Base-by-base conservation (phyloP, 1,140 invertebrate genomes). In the Gerris buenoi region DNA sequence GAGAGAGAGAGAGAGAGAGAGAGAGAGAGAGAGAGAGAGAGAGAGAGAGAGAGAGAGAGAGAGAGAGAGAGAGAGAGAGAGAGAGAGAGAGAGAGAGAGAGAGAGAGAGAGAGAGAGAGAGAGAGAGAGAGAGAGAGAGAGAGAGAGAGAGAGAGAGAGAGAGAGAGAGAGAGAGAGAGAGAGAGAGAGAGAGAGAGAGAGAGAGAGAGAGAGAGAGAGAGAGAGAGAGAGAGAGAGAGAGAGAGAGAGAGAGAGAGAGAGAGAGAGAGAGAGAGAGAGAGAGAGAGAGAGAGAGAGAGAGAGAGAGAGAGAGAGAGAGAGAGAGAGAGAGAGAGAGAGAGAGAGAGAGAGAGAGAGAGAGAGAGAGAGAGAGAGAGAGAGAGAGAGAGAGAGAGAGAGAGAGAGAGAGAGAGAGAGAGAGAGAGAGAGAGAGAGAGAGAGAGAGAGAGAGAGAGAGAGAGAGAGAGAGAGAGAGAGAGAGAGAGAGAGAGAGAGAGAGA, bases 291-390 rank as follows among this genome's bases (percentile, higher is more conserved):
- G 46, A 56, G 46, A 56, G 46, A n/a, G 46, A 13, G 46, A 56
- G 46, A 56, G 46, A 56, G 46, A 56, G 46, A 56, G 46, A 56
- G 46, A 56, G 46, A 56, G n/a, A 56, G 46, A n/a, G n/a, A 56
- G 10, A n/a, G 10, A 56, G 10, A 56, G n/a, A n/a, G 46, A 56
- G n/a, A 56, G 46, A 56, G n/a, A 56, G 10, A 56, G n/a, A 13
- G n/a, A n/a, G n/a, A 13, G n/a, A 56, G n/a, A 56, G n/a, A 56
- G n/a, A 56, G 46, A 13, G 46, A n/a, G n/a, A 56, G n/a, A 56
- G 46, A 56, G n/a, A 56, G 46, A 56, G 46, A 56, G 10, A 56
- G n/a, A 56, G 10, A 10, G 10, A n/a, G 10, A 56, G 46, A n/a
- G 10, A 56, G n/a, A 56, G 46, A 13, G 46, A 56, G 10, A 56